Evolutionary conservation across 2,797 vertebrate genomes (phyloP).

Genomic region (Melanotaenia trifasciata): DNA sequence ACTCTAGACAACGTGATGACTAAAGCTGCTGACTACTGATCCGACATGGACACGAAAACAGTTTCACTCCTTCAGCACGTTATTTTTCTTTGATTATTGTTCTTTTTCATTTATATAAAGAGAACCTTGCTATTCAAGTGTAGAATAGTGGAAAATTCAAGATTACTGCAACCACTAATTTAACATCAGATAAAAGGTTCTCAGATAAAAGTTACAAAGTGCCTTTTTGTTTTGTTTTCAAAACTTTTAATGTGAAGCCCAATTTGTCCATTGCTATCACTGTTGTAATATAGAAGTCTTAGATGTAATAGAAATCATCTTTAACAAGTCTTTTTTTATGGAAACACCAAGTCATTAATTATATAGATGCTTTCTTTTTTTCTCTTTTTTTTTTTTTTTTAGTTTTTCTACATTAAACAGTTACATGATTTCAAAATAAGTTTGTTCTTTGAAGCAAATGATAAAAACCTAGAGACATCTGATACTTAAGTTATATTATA

Average conservation of each 20-base stretch:
- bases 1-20: slow-evolving; percentile 77
- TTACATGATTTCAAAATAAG: slow-evolving; percentile 35
- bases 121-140: background rate
- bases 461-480: background rate
- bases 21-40: background rate
- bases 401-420: slow-evolving; percentile 68
- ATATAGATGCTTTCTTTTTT: background rate
- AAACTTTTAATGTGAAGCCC: slow-evolving; percentile 38
- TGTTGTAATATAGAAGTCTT: slow-evolving; percentile 33
- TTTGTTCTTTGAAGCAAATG: slow-evolving; percentile 3
- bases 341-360: slow-evolving; percentile 5
- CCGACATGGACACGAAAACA: background rate
- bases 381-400: background rate
- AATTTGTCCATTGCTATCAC: slow-evolving; percentile 11
- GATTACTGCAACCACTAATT: slow-evolving; percentile 15
- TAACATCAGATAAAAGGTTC: background rate
- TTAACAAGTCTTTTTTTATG: slow-evolving; percentile 8
- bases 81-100: slow-evolving; percentile 8
- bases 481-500: background rate
- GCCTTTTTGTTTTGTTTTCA: slow-evolving; percentile 25
- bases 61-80: slow-evolving; percentile 18
- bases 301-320: slow-evolving; percentile 38
- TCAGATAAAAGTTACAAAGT: slow-evolving; percentile 38
- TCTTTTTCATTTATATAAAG: slow-evolving; percentile 23
- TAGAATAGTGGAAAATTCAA: background rate